Conservation (phyloP, 2,113 vertebrate genomes). For the Protobothrops flavoviridis region DNA sequence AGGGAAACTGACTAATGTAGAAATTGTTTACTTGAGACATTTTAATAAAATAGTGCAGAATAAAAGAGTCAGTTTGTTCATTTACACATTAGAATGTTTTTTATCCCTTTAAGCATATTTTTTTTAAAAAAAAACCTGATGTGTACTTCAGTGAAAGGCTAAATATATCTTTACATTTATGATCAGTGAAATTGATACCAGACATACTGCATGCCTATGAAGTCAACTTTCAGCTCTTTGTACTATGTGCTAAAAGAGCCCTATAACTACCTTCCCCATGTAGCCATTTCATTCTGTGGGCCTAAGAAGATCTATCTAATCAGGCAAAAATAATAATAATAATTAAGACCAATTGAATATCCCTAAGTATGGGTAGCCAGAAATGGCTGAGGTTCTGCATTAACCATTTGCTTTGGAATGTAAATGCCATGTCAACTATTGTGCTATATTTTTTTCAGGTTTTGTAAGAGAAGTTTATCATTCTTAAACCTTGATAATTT, state of each 20-base stretch:
- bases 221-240: neutral
- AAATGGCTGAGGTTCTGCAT: neutral
- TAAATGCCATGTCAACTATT: neutral
- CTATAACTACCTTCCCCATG: neutral
- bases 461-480: neutral
- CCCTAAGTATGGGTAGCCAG: neutral
- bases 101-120: neutral
- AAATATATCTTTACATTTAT: conserved; percentile 16
- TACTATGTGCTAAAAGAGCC: neutral
- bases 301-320: neutral
- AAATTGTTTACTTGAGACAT: conserved; percentile 33
- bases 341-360: neutral
- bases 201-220: neutral
- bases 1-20: conserved; percentile 41
- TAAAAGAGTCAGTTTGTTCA: conserved; percentile 37
- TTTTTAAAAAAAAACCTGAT: neutral
- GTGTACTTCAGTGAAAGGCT: neutral
- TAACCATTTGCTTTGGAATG: neutral
- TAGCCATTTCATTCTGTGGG: neutral
- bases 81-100: neutral
- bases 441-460: neutral
- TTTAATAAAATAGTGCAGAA: conserved; percentile 36
- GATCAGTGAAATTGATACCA: neutral
- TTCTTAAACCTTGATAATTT: neutral
- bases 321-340: neutral